phyloP scores from a whole-genome alignment of 2,113 vertebrate species.

The Crocuta crocuta region DNA sequence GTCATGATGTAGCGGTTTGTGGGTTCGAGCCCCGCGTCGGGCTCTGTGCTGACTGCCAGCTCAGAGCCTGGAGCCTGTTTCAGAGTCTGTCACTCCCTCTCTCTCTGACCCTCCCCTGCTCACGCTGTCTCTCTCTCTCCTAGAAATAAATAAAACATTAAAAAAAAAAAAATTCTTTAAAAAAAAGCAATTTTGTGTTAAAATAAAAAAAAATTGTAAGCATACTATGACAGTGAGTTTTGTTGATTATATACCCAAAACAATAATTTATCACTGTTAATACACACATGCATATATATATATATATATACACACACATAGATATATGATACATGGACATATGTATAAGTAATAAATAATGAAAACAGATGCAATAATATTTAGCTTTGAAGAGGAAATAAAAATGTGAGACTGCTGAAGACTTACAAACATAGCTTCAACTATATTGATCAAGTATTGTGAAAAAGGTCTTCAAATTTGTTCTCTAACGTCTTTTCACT shows the following conservation, averaged over 20 bases:
- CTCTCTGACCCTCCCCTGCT: too few species aligned
- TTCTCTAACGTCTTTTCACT: neutral
- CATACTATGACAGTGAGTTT: neutral
- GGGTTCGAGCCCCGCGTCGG: too few species aligned
- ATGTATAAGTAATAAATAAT: neutral
- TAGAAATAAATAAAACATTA: too few species aligned
- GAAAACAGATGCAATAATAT: neutral
- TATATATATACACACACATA: too few species aligned
- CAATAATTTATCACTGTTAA: neutral
- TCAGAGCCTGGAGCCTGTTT: too few species aligned
- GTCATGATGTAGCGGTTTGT: too few species aligned
- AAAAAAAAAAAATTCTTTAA: too few species aligned
- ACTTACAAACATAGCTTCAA: neutral
- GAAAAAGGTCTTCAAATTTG: neutral
- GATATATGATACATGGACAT: neutral
- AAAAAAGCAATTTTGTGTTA: neutral
- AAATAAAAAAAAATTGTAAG: neutral
- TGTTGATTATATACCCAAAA: neutral
- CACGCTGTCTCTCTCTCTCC: too few species aligned
- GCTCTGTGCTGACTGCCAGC: too few species aligned
- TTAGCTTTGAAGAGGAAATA: neutral
- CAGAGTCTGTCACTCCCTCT: too few species aligned
- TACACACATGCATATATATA: neutral
- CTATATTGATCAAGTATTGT: neutral
- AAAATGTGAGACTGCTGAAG: neutral